Percentiles rank a stretch among this genome's conserved stretches.
phyloP scores from a whole-genome alignment of 2,113 vertebrate species.

The Mesoclemmys tuberculata region DNA sequence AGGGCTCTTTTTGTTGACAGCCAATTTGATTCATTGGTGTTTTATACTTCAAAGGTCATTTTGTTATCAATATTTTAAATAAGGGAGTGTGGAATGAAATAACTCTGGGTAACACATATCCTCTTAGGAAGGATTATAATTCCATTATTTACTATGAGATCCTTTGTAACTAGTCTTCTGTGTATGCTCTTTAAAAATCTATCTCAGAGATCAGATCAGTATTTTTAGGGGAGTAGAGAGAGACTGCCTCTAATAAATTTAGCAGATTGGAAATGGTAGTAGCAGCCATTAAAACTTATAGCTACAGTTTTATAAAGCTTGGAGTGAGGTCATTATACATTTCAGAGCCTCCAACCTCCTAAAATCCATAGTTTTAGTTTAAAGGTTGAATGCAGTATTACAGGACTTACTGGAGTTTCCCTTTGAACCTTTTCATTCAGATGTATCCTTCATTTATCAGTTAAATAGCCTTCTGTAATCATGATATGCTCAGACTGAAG shows the following conservation, averaged over 20 bases:
- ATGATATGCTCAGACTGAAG: not conserved
- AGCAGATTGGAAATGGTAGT: not conserved
- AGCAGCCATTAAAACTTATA: not conserved
- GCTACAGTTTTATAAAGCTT: not conserved
- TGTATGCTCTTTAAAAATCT: not conserved
- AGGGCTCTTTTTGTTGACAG: not conserved
- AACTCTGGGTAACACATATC: not conserved
- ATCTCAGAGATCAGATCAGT: not conserved
- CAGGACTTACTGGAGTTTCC: conserved; percentile 4
- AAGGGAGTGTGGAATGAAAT: not conserved
- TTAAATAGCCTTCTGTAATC: conserved; percentile 22
- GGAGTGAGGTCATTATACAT: not conserved
- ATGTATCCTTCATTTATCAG: not conserved
- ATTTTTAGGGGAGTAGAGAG: not conserved
- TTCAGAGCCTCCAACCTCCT: not conserved
- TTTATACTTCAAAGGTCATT: not conserved
- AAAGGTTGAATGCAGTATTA: not conserved
- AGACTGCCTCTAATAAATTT: not conserved
- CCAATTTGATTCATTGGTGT: not conserved
- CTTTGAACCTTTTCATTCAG: conserved; percentile 33
- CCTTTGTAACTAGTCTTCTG: not conserved
- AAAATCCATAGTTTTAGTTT: not conserved
- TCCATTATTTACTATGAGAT: not conserved
- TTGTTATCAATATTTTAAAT: not conserved
- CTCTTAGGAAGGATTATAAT: not conserved